Evolutionary conservation across 2,113 vertebrate genomes (phyloP).

Genomic region (Cochlearius cochlearius): DNA sequence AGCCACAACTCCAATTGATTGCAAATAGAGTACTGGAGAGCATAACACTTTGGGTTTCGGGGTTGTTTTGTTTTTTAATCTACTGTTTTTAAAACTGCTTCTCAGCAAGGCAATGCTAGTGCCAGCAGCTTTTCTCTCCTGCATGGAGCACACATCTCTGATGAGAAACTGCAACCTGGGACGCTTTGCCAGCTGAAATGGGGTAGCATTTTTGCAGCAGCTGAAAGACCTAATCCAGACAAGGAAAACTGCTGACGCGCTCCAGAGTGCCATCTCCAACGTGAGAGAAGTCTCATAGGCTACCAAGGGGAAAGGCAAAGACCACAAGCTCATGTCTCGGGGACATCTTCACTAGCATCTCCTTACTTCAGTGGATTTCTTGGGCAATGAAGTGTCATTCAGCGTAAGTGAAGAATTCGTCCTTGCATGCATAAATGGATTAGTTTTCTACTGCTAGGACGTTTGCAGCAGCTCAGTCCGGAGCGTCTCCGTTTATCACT

Average conservation of each 20-base stretch:
- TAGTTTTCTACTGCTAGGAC: not conserved
- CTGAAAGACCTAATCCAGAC: not conserved
- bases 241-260: not conserved
- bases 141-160: accelerated
- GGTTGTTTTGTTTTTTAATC: not conserved
- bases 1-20: not conserved
- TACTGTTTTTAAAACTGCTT: not conserved
- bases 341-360: not conserved
- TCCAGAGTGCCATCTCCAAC: accelerated
- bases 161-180: not conserved
- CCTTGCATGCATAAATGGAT: not conserved
- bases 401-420: not conserved
- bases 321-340: not conserved
- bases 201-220: not conserved
- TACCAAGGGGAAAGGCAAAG: not conserved
- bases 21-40: not conserved
- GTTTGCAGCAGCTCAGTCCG: not conserved
- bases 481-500: not conserved
- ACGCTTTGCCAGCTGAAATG: not conserved
- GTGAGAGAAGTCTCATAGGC: not conserved
- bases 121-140: not conserved
- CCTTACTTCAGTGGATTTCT: not conserved
- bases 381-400: not conserved
- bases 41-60: accelerated
- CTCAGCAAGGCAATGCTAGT: not conserved